Conservation (phyloP, 2,888 invertebrate genomes). For the Aethes cnicana region DNA sequence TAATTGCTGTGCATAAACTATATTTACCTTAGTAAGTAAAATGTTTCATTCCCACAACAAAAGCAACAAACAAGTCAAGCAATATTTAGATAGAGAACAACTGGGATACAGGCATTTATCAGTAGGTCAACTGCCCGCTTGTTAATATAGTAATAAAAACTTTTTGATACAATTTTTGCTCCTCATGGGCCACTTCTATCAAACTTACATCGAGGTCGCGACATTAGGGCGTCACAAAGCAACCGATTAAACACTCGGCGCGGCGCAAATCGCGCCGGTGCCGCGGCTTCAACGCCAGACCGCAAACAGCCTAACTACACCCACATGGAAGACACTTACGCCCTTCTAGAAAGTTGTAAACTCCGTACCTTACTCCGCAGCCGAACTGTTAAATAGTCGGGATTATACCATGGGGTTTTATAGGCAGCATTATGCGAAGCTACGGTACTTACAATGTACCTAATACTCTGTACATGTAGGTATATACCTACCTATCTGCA, state of each 20-base stretch:
- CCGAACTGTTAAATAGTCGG: conserved; percentile 27
- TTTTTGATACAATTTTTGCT: background rate
- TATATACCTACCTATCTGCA: too few species aligned
- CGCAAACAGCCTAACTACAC: conserved; percentile 17
- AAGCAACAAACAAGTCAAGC: too few species aligned
- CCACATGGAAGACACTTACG: background rate
- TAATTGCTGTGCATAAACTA: too few species aligned
- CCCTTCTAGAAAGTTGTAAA: background rate
- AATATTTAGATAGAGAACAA: too few species aligned
- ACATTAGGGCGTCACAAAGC: conserved; percentile 60
- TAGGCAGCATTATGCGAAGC: background rate
- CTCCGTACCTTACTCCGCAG: conserved; percentile 5
- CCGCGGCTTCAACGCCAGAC: conserved; percentile 26
- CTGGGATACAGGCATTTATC: too few species aligned
- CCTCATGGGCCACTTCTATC: conserved; percentile 16
- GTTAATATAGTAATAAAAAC: background rate
- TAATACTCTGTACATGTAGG: too few species aligned
- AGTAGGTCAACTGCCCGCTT: background rate
- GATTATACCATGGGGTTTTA: conserved; percentile 8
- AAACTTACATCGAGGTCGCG: conserved; percentile 33
- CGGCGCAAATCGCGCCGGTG: conserved; percentile 29
- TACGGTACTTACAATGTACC: too few species aligned
- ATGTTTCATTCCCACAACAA: too few species aligned
- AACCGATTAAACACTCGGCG: conserved; percentile 66
- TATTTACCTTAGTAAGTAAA: too few species aligned